Evolutionary conservation across 2,797 vertebrate genomes (phyloP).

Genomic region (Xyrichtys novacula): DNA sequence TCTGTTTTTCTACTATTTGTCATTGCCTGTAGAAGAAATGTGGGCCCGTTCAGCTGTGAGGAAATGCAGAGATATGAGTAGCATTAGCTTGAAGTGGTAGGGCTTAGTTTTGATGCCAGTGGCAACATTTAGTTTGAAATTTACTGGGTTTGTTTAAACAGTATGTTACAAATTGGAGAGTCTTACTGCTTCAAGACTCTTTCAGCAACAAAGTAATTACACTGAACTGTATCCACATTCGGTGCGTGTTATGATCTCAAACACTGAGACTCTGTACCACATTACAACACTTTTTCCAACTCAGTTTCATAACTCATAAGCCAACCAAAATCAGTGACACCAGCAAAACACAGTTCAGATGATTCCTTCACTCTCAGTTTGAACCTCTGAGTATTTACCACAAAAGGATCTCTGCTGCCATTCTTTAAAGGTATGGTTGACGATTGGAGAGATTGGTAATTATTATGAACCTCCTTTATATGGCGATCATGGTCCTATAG

Average conservation of each 20-base stretch:
- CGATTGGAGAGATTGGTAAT: no score
- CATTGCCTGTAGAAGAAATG: conserved; percentile 2
- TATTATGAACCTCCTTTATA: no score
- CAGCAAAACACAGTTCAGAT: neutral
- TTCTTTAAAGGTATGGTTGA: no score
- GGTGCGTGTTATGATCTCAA: conserved; percentile 2
- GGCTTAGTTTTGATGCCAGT: conserved; percentile 23
- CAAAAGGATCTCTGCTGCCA: no score
- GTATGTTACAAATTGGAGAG: conserved; percentile 18
- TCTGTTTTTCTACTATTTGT: neutral
- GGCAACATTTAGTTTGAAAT: conserved; percentile 37
- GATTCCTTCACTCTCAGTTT: neutral
- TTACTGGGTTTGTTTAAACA: conserved; percentile 34
- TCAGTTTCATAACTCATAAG: neutral
- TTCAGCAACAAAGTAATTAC: conserved; percentile 23
- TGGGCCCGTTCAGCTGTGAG: neutral
- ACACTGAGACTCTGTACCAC: neutral
- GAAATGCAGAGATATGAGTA: conserved; percentile 10
- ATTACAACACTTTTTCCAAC: neutral
- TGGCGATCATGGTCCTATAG: no score
- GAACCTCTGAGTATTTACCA: no score
- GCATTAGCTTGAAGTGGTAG: conserved; percentile 14
- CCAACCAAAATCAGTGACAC: neutral
- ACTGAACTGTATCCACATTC: conserved; percentile 3
- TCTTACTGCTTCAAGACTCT: conserved; percentile 20